phyloP scores from a whole-genome alignment of 2,797 vertebrate species.

The Balearica regulorum region DNA sequence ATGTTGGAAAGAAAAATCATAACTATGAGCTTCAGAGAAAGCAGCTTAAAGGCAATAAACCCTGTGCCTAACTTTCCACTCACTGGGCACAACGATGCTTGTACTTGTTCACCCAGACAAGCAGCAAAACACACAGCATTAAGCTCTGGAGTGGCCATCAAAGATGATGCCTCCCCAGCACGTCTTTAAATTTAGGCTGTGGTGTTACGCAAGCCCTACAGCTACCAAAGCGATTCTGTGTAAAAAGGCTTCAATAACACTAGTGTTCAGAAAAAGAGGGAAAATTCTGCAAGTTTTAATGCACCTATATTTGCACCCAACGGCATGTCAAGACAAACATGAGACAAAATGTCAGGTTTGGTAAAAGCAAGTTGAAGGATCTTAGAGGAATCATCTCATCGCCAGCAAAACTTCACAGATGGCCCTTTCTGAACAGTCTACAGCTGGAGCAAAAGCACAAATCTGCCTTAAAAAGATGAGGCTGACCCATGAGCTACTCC shows the following conservation, averaged over 20 bases:
- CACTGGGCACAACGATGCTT: accelerated
- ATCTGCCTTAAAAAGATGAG: neutral
- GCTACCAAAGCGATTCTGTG: neutral
- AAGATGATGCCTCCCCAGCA: neutral
- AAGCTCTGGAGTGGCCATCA: neutral
- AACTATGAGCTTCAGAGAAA: neutral
- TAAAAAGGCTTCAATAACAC: neutral
- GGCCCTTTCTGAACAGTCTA: neutral
- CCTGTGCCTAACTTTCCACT: neutral
- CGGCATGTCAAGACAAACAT: neutral
- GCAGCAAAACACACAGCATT: neutral
- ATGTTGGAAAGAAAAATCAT: neutral
- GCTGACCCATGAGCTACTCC: neutral
- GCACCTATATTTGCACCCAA: neutral
- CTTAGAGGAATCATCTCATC: neutral
- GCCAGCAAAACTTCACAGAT: neutral
- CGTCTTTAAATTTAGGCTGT: neutral
- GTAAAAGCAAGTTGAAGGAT: neutral
- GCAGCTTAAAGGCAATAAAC: neutral
- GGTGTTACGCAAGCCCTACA: neutral
- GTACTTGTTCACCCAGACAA: neutral
- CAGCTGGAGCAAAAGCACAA: neutral
- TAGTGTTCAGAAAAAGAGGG: neutral
- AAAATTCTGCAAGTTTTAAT: neutral
- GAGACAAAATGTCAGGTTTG: neutral